Base-by-base conservation (phyloP, 2,888 invertebrate species). In the Synanthedon myopaeformis region DNA sequence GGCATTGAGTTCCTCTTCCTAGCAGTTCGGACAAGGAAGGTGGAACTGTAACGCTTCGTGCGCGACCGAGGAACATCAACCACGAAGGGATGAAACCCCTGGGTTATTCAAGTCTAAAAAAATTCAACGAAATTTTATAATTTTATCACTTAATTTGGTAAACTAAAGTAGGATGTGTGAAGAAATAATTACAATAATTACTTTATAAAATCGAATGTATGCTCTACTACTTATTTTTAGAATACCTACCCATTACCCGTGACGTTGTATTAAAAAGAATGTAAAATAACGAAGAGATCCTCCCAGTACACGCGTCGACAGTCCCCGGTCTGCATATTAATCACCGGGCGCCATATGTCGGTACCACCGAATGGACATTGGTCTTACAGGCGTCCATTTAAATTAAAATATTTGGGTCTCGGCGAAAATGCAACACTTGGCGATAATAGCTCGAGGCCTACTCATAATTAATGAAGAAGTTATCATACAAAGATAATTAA, bases 291-390 rank as follows among this genome's bases (percentile, higher is more conserved):
- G 63, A 65, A 64, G 69, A 70, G 64, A 64, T 54, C 52, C 52
- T 51, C 59, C 59, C 62, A 35, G 35, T 10, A 55, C 59, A 57
- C 56, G 59, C 57, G 66, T 65, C 63, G 67, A 61, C 74, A 69
- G 67, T 72, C 75, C 76, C 77, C 73, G 72, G 70, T 73, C 73
- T 72, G 84, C 82, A 85, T 85, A 84, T 84, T 85, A 85, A 84
- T 85, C 82, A 83, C 73, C 58, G 68, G 60, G 62, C 55, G 57
- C 71, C 83, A 82, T 77, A 72, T 82, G 82, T 62, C 59, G 70
- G 13, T 8, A 45, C 65, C 60, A 58, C 51, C 55, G 51, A 52
- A 53, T 56, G 65, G 62, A 58, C 63, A 60, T 57, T 59, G 66
- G 59, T 62, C 65, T 62, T 61, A 57, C 59, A 70, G 69, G 72